These are phyloP conservation scores for Babyrousa celebensis DNA, from an alignment of 2,797 vertebrate genomes.

Conservation along the genomic window DNA sequence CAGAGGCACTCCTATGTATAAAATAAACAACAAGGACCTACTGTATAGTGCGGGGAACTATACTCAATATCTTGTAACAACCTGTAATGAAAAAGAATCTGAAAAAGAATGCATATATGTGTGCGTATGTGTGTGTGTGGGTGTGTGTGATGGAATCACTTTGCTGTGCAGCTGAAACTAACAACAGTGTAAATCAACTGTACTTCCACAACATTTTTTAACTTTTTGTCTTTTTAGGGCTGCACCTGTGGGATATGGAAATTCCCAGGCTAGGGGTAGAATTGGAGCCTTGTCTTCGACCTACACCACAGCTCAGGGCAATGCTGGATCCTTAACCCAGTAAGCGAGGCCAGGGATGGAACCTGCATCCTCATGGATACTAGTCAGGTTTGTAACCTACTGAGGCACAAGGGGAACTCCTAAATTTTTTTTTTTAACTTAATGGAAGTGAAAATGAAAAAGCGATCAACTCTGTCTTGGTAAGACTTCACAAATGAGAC, in stretches of 20 bases:
- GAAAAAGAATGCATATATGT: not conserved
- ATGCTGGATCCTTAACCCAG: no score
- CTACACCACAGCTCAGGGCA: no score
- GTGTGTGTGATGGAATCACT: not conserved
- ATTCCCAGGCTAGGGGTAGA: no score
- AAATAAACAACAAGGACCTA: not conserved
- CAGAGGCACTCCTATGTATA: not conserved
- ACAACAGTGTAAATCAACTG: not conserved
- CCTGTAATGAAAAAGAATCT: not conserved
- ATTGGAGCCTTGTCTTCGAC: no score
- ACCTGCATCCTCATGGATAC: no score
- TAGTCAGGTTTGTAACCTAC: no score
- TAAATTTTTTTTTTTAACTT: not conserved
- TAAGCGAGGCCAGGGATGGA: no score
- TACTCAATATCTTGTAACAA: not conserved
- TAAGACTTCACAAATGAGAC: not conserved
- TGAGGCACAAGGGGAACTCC: no score
- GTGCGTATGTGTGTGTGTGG: no score
- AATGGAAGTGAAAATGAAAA: conserved; percentile 35
- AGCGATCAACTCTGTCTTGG: not conserved
- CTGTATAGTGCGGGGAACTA: not conserved
- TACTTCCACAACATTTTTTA: not conserved
- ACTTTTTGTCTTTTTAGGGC: no score
- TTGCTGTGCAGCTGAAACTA: not conserved
- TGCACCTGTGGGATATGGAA: no score